These are phyloP conservation scores for Pachyrhynchus sulphureomaculatus DNA, from an alignment of 1,140 invertebrate genomes.

Conservation along the genomic window DNA sequence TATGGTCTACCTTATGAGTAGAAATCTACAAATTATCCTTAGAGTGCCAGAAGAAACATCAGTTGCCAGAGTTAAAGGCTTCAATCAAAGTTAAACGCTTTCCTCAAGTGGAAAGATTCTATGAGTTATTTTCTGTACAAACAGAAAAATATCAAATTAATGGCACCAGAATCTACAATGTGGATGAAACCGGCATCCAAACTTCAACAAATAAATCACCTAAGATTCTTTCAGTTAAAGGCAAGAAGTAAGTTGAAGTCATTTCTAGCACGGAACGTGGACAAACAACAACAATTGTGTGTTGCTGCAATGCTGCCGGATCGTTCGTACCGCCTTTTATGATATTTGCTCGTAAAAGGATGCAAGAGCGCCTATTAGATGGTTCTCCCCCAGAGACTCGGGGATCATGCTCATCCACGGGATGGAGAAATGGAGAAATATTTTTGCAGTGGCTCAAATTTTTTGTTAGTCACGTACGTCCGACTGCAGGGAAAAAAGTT, in stretches of 20 bases:
- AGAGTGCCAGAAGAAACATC: no score
- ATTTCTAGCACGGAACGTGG: constrained; percentile 42
- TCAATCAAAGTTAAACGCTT: no score
- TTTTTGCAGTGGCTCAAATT: constrained; percentile 1
- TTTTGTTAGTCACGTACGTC: neutral
- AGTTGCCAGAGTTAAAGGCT: no score
- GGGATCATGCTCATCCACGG: neutral
- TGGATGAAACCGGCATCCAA: constrained; percentile 8
- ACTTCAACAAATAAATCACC: constrained; percentile 50
- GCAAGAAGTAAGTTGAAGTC: constrained; percentile 41
- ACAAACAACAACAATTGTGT: constrained; percentile 34
- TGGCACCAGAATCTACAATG: constrained; percentile 33
- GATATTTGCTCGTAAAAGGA: constrained; percentile 13
- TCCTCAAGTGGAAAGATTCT: no score
- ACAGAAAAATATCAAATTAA: constrained; percentile 33
- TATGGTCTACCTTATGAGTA: no score
- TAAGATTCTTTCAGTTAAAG: constrained; percentile 39
- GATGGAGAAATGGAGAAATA: neutral
- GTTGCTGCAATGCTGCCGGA: constrained; percentile 30
- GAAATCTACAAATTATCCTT: no score
- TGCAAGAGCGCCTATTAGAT: constrained; percentile 32
- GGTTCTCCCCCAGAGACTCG: constrained; percentile 13
- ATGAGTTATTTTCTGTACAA: no score
- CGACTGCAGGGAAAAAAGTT: neutral
- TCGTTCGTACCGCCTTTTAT: constrained; percentile 15